Conservation (phyloP, 1,140 invertebrate genomes). For the Berghia stephanieae region DNA sequence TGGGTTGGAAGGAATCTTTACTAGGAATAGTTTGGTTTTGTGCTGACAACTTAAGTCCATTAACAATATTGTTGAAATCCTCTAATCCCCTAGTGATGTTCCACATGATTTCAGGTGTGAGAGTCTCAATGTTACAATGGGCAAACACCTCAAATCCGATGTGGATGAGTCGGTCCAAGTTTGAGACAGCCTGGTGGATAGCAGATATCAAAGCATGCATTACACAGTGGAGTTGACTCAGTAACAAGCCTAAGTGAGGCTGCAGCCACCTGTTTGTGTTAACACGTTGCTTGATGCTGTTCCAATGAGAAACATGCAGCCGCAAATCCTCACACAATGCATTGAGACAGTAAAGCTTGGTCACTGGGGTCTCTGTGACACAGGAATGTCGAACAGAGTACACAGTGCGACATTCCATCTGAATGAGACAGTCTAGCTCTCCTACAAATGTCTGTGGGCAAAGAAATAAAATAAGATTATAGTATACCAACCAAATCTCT, state of each 20-base stretch:
- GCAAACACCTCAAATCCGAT: slow-evolving; percentile 64
- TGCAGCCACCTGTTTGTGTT: slow-evolving; percentile 59
- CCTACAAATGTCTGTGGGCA: slow-evolving; percentile 47
- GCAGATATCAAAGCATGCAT: slow-evolving; percentile 45
- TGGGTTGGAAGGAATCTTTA: not conserved
- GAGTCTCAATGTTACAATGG: slow-evolving; percentile 54
- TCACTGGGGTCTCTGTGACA: slow-evolving; percentile 47
- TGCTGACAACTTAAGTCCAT: slow-evolving; percentile 35
- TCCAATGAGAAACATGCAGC: slow-evolving; percentile 63
- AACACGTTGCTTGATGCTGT: slow-evolving; percentile 60
- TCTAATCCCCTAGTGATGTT: slow-evolving; percentile 63
- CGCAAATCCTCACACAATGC: slow-evolving; percentile 64
- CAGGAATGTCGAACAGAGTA: slow-evolving; percentile 57
- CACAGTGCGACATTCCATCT: slow-evolving; percentile 54
- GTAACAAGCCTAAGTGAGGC: slow-evolving; percentile 48
- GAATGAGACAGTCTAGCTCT: slow-evolving; percentile 56
- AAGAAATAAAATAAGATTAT: not conserved
- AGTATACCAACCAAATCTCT: too few species aligned
- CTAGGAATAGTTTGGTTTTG: too few species aligned
- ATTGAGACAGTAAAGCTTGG: slow-evolving; percentile 61
- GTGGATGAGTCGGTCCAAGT: slow-evolving; percentile 59
- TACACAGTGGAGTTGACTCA: slow-evolving; percentile 53
- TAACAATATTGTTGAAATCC: slow-evolving; percentile 62
- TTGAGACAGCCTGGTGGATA: slow-evolving; percentile 56
- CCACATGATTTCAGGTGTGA: slow-evolving; percentile 62